Evolutionary conservation across 2,113 vertebrate genomes (phyloP).

Genomic region (Neoarius graeffei): DNA sequence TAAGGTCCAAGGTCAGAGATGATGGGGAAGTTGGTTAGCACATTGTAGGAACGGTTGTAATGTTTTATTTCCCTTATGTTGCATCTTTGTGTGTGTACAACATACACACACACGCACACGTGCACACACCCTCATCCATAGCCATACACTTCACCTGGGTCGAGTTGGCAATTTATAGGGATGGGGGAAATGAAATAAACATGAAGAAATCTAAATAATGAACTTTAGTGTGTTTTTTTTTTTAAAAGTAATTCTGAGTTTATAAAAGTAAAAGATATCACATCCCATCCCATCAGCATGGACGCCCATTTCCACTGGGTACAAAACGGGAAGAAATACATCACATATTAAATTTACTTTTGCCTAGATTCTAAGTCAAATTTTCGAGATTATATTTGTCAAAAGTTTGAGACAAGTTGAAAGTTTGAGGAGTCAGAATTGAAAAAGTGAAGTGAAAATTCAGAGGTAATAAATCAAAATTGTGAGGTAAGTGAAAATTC

Average conservation of each 20-base stretch:
- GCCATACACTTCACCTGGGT: not conserved
- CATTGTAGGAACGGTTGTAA: not conserved
- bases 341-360: too few species aligned
- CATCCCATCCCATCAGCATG: not conserved
- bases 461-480: too few species aligned
- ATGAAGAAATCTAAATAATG: too few species aligned
- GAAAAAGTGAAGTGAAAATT: too few species aligned
- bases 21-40: not conserved
- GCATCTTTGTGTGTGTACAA: not conserved
- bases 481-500: too few species aligned
- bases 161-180: not conserved
- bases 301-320: not conserved
- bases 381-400: not conserved
- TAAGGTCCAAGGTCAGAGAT: slow-evolving; percentile 16
- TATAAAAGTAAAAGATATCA: not conserved
- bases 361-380: too few species aligned
- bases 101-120: not conserved
- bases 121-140: not conserved
- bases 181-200: too few species aligned
- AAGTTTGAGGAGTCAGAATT: not conserved
- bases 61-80: not conserved
- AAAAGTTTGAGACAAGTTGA: not conserved
- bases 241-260: not conserved
- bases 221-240: too few species aligned
- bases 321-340: not conserved